Percentiles rank a stretch among this genome's conserved stretches.
phyloP scores from a whole-genome alignment of 2,113 vertebrate genomes.

The Leucopsar rothschildi region DNA sequence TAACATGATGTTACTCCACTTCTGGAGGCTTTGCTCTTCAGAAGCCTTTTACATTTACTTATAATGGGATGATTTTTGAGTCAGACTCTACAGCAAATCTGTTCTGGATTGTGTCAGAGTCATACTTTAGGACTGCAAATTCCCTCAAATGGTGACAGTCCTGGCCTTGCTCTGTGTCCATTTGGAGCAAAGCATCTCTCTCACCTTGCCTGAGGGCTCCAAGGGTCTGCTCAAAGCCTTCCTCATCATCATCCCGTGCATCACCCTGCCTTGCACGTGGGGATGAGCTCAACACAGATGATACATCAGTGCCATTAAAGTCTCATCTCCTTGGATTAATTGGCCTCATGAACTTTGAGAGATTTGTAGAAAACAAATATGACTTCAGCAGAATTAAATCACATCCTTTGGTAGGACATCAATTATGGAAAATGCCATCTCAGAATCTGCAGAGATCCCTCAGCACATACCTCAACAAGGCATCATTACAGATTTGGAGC shows the following conservation, averaged over 20 bases:
- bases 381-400: slow-evolving; percentile 13
- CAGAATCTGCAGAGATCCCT: background rate
- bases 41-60: background rate
- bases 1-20: background rate
- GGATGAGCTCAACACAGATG: background rate
- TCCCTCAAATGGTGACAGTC: background rate
- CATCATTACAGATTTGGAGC: background rate
- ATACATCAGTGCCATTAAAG: background rate
- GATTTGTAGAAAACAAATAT: background rate
- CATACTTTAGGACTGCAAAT: background rate
- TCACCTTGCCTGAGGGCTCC: background rate
- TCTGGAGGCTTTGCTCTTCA: background rate
- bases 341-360: background rate
- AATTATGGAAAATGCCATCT: background rate
- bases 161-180: background rate
- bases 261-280: background rate
- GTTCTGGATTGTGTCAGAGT: background rate
- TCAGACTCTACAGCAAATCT: background rate
- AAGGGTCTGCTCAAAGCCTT: background rate
- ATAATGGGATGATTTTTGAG: background rate
- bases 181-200: background rate
- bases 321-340: background rate
- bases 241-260: background rate
- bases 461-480: background rate
- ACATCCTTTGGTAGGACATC: background rate